Conservation (phyloP, 1,140 invertebrate species). For the Zaprionus ornatus region DNA sequence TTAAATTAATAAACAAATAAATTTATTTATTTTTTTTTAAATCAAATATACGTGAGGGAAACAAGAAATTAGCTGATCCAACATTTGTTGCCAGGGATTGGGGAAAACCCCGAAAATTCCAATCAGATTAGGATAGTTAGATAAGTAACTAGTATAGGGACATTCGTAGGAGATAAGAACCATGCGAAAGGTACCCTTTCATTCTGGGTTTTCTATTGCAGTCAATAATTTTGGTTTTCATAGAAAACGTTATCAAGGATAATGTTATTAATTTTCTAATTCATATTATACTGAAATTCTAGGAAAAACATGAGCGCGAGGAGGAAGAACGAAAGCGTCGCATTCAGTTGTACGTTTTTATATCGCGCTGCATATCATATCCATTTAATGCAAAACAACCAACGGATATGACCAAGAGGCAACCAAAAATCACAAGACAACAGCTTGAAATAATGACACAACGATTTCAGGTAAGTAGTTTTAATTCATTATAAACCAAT, state of each 20-base stretch:
- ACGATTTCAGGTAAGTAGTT: conserved; percentile 92
- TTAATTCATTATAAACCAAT: background rate
- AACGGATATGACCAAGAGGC: conserved; percentile 97
- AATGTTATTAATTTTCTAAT: too few species aligned
- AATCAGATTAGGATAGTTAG: too few species aligned
- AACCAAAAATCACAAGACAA: conserved; percentile 97
- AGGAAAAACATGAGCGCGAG: conserved; percentile 94
- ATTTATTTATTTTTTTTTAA: too few species aligned
- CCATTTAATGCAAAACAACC: conserved; percentile 99
- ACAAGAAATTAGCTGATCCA: too few species aligned
- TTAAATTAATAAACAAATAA: too few species aligned
- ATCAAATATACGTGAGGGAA: too few species aligned
- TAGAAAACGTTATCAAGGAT: too few species aligned
- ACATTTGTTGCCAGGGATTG: too few species aligned
- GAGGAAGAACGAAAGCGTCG: conserved; percentile 96
- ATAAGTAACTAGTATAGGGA: too few species aligned
- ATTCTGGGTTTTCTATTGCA: background rate
- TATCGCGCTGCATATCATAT: conserved; percentile 98
- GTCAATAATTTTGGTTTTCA: too few species aligned
- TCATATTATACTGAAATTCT: background rate
- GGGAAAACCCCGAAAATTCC: too few species aligned
- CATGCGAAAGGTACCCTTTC: background rate
- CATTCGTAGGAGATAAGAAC: too few species aligned
- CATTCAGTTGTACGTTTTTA: conserved; percentile 99
- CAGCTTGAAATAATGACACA: conserved; percentile 97